phyloP scores from a whole-genome alignment of 2,888 invertebrate species.

The Nemotelus nigrinus region DNA sequence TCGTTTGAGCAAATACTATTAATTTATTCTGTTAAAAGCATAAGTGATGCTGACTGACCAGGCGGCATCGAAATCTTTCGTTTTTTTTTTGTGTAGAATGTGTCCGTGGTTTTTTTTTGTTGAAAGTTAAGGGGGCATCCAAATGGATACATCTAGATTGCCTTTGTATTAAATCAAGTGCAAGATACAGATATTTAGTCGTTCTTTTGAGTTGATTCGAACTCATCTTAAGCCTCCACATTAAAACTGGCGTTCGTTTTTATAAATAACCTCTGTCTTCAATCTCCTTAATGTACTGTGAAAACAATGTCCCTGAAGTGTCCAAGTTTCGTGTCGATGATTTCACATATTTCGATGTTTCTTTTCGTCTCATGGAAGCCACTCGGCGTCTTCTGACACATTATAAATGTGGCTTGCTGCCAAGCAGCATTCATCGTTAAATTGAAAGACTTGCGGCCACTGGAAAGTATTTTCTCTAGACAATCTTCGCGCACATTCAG shows the following conservation, averaged over 20 bases:
- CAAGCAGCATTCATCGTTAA: slow-evolving; percentile 7
- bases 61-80: slow-evolving; percentile 43
- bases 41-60: slow-evolving; percentile 43
- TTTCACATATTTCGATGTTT: slow-evolving; percentile 6
- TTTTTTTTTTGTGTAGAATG: background rate
- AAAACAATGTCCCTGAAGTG: slow-evolving; percentile 23
- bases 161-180: too few species aligned
- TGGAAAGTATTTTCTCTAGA: slow-evolving; percentile 6
- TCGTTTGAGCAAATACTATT: slow-evolving; percentile 48
- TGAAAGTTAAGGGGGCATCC: too few species aligned
- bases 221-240: too few species aligned
- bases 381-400: slow-evolving; percentile 22
- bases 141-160: too few species aligned
- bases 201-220: too few species aligned
- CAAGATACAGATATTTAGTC: too few species aligned
- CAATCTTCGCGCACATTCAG: slow-evolving; percentile 4
- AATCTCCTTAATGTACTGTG: slow-evolving; percentile 31
- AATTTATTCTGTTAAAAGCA: slow-evolving; percentile 49
- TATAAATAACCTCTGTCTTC: slow-evolving; percentile 27
- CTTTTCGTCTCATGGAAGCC: slow-evolving; percentile 36
- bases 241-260: background rate
- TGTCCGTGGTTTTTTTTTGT: too few species aligned
- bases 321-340: background rate
- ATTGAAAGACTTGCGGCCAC: background rate
- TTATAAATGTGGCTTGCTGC: slow-evolving; percentile 23